Conservation (phyloP, 2,888 invertebrate genomes). For the Eilema sororculum region DNA sequence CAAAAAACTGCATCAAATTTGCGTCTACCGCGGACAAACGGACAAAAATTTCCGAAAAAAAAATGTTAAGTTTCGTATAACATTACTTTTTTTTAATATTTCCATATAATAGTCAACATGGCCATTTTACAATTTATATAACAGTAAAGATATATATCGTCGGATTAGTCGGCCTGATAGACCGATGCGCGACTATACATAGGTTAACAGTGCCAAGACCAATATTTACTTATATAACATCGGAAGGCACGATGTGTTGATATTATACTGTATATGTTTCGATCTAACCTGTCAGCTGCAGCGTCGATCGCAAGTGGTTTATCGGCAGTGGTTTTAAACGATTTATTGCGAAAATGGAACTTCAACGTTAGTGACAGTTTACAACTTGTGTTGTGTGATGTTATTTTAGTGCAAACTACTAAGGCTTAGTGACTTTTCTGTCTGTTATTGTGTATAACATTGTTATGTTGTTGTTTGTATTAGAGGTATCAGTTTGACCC, state of each 20-base stretch:
- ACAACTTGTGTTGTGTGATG: not conserved
- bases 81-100: too few relatives aligned
- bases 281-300: conserved; percentile 20
- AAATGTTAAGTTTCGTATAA: too few relatives aligned
- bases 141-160: not conserved
- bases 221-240: conserved; percentile 14
- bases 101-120: too few relatives aligned
- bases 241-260: not conserved
- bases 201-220: not conserved
- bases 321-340: conserved; percentile 7
- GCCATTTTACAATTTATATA: too few relatives aligned
- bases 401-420: not conserved
- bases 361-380: not conserved
- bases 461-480: not conserved
- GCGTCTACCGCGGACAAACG: too few relatives aligned
- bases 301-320: conserved; percentile 10
- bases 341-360: conserved; percentile 13
- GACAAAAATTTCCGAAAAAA: too few relatives aligned
- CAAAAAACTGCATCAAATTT: too few relatives aligned
- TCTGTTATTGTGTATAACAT: not conserved
- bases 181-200: not conserved
- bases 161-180: not conserved
- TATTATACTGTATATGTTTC: conserved; percentile 8
- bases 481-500: not conserved
- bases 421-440: not conserved